Percentiles rank a stretch among this genome's conserved stretches.
Evolutionary conservation across 2,113 vertebrate genomes (phyloP).

Genomic region (Trogon surrucura): DNA sequence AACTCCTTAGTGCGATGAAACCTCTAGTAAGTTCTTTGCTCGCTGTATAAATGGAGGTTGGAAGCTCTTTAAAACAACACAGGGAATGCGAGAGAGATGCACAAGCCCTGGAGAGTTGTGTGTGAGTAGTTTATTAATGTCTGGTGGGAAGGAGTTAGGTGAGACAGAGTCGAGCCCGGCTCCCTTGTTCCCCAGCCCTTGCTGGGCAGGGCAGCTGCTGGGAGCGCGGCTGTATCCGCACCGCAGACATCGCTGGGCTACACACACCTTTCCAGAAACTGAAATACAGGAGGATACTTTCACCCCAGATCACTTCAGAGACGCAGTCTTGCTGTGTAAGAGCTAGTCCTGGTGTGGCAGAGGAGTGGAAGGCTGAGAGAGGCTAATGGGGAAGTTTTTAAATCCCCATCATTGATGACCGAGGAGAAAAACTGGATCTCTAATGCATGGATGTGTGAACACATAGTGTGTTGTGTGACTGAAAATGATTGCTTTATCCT

Average conservation of each 20-base stretch:
- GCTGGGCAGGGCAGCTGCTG: neutral
- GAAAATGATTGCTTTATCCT: neutral
- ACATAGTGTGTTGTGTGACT: neutral
- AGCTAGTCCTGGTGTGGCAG: neutral
- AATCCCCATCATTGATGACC: neutral
- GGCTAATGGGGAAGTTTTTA: neutral
- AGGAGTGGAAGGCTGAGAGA: neutral
- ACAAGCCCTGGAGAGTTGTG: neutral
- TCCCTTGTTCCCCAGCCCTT: neutral
- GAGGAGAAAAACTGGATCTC: neutral
- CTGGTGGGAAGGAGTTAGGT: neutral
- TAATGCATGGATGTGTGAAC: neutral
- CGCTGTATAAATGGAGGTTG: neutral
- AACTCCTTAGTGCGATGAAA: neutral
- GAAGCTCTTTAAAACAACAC: neutral
- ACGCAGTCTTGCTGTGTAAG: rapidly evolving
- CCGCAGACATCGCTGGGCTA: neutral
- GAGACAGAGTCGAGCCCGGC: neutral
- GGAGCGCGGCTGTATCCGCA: neutral
- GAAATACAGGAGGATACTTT: neutral
- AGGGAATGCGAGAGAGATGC: neutral
- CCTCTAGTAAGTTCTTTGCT: neutral
- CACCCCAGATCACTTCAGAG: neutral
- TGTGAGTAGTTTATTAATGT: neutral
- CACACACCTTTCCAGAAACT: neutral